phyloP scores from a whole-genome alignment of 2,113 vertebrate genomes.

The Corvus hawaiiensis region DNA sequence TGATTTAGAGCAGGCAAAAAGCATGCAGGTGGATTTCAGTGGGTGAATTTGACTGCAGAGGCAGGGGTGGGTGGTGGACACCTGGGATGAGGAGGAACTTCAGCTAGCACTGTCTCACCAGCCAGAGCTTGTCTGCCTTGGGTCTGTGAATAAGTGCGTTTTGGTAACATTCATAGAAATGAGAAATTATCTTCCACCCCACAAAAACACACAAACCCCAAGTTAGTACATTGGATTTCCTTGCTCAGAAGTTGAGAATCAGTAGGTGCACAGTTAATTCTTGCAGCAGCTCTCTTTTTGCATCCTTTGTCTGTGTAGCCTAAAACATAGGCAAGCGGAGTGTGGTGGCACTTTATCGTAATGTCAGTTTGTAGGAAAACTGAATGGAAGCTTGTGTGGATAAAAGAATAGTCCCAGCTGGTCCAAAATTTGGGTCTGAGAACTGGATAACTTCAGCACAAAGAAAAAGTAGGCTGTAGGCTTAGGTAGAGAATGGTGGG shows the following conservation, averaged over 20 bases:
- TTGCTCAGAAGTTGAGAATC: background rate
- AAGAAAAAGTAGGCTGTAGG: background rate
- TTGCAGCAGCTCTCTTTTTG: background rate
- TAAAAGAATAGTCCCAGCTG: background rate
- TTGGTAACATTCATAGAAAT: background rate
- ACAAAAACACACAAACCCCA: background rate
- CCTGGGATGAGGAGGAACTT: background rate
- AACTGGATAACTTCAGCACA: background rate
- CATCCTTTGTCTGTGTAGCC: background rate
- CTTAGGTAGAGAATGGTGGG: background rate
- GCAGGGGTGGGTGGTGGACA: background rate
- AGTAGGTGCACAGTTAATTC: background rate
- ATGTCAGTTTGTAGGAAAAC: background rate
- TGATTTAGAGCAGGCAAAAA: background rate
- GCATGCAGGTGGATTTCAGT: background rate
- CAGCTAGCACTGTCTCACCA: background rate
- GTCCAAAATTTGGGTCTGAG: rapidly evolving
- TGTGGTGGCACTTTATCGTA: background rate
- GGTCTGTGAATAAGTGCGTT: background rate
- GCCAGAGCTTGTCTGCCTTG: background rate
- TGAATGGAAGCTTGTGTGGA: background rate
- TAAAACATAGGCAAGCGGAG: background rate
- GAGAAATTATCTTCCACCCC: background rate
- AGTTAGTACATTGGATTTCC: background rate
- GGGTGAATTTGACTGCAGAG: background rate